Conservation (phyloP, 2,113 vertebrate species). For the Ceratotherium simum region DNA sequence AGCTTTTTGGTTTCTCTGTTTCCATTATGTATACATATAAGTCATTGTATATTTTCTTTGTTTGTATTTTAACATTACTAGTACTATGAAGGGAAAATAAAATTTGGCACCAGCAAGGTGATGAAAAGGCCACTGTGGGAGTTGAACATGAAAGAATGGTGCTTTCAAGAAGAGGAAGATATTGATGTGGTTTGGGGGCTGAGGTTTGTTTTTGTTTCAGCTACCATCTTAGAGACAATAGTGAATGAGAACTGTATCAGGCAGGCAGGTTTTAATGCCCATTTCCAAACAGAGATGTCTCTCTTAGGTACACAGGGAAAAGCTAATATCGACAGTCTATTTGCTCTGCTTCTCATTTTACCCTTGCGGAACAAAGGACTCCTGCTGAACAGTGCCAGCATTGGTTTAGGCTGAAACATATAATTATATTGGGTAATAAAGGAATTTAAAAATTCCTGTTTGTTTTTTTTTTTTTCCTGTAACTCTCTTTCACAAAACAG, state of each 20-base stretch:
- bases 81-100: background rate
- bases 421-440: constrained; percentile 74
- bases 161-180: constrained; percentile 64
- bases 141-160: constrained; percentile 58
- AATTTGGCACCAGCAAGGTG: background rate
- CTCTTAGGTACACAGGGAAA: constrained; percentile 64
- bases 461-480: background rate
- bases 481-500: constrained; percentile 59
- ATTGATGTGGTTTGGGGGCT: constrained; percentile 75
- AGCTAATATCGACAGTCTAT: constrained; percentile 39
- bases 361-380: constrained; percentile 55
- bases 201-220: constrained; percentile 76
- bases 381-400: constrained; percentile 58
- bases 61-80: background rate
- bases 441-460: constrained; percentile 61
- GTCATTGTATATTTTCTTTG: background rate
- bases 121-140: constrained; percentile 58
- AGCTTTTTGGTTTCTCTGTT: background rate
- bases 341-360: constrained; percentile 74
- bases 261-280: constrained; percentile 68
- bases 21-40: background rate
- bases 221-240: constrained; percentile 75
- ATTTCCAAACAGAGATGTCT: constrained; percentile 70
- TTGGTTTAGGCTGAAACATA: constrained; percentile 67
- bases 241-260: constrained; percentile 68